Base-by-base conservation (phyloP, 2,113 vertebrate species). In the Heliornis fulica region DNA sequence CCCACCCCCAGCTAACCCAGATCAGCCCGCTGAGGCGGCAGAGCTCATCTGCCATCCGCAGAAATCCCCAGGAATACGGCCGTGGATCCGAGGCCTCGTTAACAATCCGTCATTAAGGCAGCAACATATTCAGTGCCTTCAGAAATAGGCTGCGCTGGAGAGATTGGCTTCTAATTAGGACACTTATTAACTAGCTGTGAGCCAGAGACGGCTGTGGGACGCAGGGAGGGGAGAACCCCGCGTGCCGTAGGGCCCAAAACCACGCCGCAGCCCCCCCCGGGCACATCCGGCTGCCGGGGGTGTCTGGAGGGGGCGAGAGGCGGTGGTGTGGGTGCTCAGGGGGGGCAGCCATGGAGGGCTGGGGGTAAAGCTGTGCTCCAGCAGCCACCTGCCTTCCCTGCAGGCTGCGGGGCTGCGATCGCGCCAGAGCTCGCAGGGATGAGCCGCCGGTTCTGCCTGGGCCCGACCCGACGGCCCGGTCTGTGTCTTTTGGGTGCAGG, bases 401-500 rank as follows among this genome's bases (percentile, higher is more conserved):
- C 2, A 5, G 94, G 83, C 60, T 59, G 87, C 80, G 32, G 69
- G 1, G 48, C 53, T 0, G 0, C 31, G 75, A 29, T 75, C 48
- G 34, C 3, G 4, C 54, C 2, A 13, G 45, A 48, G 45, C 75
- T 5, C 53, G 45, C 69, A 79, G 74, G 45, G 46, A 36, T 9
- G 16, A 70, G 93, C 70, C 41, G 86, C 86, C 8, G 18, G 78
- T 29, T 77, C 81, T 14, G 79, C 31, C 1, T 5, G 28, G 20
- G 51, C n/a, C n/a, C n/a, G 31, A 53, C 31, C 64, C 0, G 13
- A 65, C 22, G 19, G 41, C 1, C 2, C 2, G 14, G 20, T n/a
- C n/a, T n/a, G n/a, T 23, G 12, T 82, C 5, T 80, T 56, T 56
- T n/a, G 4, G 4, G 31, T 23, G 32, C 96, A 99, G 99, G 98